Base-by-base conservation (phyloP, 2,797 vertebrate genomes). In the Hydrocynus forskahlii region DNA sequence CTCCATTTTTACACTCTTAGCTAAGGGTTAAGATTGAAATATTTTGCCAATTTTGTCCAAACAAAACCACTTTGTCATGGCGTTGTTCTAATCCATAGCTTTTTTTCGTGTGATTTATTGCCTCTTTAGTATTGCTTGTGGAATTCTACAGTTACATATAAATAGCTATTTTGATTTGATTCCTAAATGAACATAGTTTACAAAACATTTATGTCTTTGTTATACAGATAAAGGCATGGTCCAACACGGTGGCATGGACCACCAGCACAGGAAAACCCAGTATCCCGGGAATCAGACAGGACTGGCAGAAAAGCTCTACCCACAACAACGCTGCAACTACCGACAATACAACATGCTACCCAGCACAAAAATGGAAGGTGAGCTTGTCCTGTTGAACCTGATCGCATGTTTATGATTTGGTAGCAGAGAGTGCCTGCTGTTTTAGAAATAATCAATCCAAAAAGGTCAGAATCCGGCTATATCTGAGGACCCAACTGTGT, bases 281-380 rank as follows among this genome's bases (percentile, higher is more conserved):
- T 93, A 87, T 77, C 81, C 88, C 35, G 88, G 83, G 59, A 89
- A 77, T 48, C 81, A 76, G 14, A 75, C 62, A 7, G 85, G 74
- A 0, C 81, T 87, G 45, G 23, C 7, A 55, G 88, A 94, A 90
- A 95, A 92, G 86, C 4, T 19, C 0, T 95, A 95, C 73, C 79
- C 91, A 23, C 88, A 90, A 5, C 94, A 91, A 3, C 94, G 93
- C 88, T 95, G 91, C 76, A 93, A 83, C 43, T 97, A 95, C 91
- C 89, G 94, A 80, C 90, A 95, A 64, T 97, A 92, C 80, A 87
- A 87, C 85, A 89, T 91, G 86, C 89, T 92, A 45, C 88, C 93
- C 25, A 88, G 92, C 79, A 92, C 91, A 87, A 96, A 94, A 92
- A 87, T 87, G 5, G 92, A 95, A 91, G 96, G 97, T 98, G 88